phyloP scores from a whole-genome alignment of 2,113 vertebrate species.

The Oenanthe melanoleuca region DNA sequence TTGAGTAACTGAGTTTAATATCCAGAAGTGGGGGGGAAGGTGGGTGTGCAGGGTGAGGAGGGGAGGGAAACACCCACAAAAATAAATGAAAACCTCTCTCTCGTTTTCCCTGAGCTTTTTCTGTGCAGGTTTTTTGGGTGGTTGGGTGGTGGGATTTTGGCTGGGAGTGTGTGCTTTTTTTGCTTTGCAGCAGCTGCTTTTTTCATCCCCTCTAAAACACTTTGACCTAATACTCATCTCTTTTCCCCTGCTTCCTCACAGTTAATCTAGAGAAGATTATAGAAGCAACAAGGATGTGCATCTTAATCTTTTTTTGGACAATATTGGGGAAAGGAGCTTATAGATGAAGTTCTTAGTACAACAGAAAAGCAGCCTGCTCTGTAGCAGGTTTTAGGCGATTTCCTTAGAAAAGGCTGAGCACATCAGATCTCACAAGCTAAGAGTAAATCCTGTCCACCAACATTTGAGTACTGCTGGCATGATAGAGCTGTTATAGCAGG shows the following conservation, averaged over 20 bases:
- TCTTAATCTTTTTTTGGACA: slow-evolving; percentile 5
- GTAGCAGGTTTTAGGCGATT: background rate
- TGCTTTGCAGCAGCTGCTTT: background rate
- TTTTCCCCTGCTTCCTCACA: background rate
- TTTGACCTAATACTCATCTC: background rate
- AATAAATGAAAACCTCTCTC: background rate
- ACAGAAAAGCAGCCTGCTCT: background rate
- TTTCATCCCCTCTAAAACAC: background rate
- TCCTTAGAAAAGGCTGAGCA: background rate
- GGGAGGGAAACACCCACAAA: background rate
- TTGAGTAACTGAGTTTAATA: background rate
- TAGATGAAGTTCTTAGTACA: background rate
- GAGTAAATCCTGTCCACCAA: background rate
- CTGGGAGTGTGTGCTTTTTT: rapidly evolving
- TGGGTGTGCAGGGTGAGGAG: no score
- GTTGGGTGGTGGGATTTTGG: background rate
- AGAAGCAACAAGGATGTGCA: background rate
- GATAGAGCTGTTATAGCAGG: background rate
- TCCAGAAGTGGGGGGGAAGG: background rate
- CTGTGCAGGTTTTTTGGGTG: background rate
- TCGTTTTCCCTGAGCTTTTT: background rate
- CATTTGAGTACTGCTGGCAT: background rate
- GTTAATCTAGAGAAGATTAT: slow-evolving; percentile 27
- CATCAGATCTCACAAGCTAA: background rate
- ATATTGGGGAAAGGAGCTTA: background rate